Evolutionary conservation across 1,140 invertebrate species (phyloP).

Genomic region (Mizuhopecten yessoensis): DNA sequence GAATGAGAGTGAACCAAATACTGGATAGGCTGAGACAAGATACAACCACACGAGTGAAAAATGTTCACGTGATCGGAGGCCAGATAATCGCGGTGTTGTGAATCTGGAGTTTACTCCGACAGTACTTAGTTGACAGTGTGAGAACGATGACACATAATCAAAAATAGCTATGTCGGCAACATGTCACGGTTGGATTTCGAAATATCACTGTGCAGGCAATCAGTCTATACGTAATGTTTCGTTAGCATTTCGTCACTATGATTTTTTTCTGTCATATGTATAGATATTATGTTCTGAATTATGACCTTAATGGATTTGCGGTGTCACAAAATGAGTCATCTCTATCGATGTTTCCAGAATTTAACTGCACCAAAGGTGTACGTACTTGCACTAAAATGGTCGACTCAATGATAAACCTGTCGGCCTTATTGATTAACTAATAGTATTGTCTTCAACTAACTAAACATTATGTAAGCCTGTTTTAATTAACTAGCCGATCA

Average conservation of each 20-base stretch:
- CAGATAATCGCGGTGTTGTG: not conserved
- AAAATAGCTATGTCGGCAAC: not conserved
- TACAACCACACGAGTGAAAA: not conserved
- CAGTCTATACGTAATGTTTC: not conserved
- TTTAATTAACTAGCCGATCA: too few species aligned
- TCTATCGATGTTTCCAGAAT: not conserved
- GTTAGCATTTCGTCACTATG: not conserved
- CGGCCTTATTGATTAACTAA: too few species aligned
- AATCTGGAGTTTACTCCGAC: not conserved
- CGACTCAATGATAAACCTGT: too few species aligned
- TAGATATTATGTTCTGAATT: not conserved
- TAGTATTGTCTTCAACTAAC: too few species aligned
- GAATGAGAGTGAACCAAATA: not conserved
- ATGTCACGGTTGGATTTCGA: not conserved
- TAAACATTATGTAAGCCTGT: too few species aligned
- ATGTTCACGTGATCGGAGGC: not conserved
- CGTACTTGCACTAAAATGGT: not conserved
- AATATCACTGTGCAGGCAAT: not conserved
- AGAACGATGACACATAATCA: not conserved
- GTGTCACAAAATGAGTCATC: not conserved
- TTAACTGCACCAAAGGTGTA: not conserved
- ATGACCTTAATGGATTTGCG: not conserved
- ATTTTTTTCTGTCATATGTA: not conserved
- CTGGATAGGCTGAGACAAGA: not conserved
- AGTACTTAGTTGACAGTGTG: not conserved